These are phyloP conservation scores for Margaritifera margaritifera DNA, from an alignment of 2,888 invertebrate species.

Conservation along the genomic window DNA sequence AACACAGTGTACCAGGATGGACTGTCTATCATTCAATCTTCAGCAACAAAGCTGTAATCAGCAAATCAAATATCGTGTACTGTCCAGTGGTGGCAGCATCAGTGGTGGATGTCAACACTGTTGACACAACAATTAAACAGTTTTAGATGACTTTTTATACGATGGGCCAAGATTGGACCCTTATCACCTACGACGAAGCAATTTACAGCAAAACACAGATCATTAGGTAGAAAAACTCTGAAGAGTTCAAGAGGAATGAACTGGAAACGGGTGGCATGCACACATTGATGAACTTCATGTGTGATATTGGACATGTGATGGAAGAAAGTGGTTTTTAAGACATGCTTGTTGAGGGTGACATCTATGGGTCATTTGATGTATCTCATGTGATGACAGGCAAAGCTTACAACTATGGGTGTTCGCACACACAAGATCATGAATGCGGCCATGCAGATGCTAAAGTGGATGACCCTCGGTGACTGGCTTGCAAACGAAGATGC, in stretches of 20 bases:
- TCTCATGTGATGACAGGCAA: conserved; percentile 15
- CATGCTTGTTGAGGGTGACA: conserved; percentile 9
- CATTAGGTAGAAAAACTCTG: conserved; percentile 19
- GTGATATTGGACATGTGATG: conserved; percentile 17
- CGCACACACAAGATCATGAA: conserved; percentile 16
- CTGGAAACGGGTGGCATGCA: conserved; percentile 25
- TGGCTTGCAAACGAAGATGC: conserved; percentile 1
- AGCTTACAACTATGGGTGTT: conserved; percentile 18
- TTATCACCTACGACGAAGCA: conserved; percentile 22
- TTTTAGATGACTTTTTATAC: conserved; percentile 10
- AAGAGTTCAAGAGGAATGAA: conserved; percentile 18
- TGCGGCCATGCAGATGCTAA: conserved; percentile 5
- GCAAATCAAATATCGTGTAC: conserved; percentile 12
- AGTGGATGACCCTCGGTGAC: conserved; percentile 3
- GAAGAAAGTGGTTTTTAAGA: conserved; percentile 1
- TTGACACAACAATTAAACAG: too few relatives aligned
- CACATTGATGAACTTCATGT: conserved; percentile 20
- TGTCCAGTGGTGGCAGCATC: conserved; percentile 14
- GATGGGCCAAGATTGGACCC: conserved; percentile 17
- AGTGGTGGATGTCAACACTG: too few relatives aligned
- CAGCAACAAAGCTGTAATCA: background rate
- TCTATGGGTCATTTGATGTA: conserved; percentile 12
- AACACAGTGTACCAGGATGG: too few relatives aligned
- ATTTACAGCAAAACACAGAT: conserved; percentile 26
- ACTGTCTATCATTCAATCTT: conserved; percentile 6